Evolutionary conservation across 2,797 vertebrate genomes (phyloP).

Genomic region (Myotis vivesi): DNA sequence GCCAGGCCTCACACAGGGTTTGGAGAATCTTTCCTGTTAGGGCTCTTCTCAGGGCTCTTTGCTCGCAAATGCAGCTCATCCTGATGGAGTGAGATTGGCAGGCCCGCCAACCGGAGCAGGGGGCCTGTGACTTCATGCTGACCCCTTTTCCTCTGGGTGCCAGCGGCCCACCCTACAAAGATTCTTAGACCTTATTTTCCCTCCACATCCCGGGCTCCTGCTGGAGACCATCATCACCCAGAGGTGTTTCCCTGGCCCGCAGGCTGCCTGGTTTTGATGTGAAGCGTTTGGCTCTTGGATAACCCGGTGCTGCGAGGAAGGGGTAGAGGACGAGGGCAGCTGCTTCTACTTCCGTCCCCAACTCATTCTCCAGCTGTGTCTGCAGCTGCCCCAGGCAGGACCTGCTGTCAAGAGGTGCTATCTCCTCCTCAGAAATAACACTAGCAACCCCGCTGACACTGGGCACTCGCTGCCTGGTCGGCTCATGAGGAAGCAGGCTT

Average conservation of each 20-base stretch:
- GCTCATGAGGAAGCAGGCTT: not conserved
- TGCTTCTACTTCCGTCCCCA: not conserved
- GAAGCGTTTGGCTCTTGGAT: not conserved
- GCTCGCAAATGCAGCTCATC: not conserved
- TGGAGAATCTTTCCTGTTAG: not conserved
- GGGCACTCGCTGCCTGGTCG: rapidly evolving
- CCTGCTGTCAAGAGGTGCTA: not conserved
- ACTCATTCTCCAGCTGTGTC: not conserved
- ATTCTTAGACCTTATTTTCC: not conserved
- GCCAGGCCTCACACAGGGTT: not conserved
- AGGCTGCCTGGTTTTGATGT: not conserved
- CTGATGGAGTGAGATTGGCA: not conserved
- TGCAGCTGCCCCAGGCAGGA: not conserved
- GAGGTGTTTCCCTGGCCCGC: not conserved
- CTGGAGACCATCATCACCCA: not conserved
- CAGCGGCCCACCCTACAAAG: not conserved
- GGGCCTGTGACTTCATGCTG: not conserved
- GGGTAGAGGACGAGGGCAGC: not conserved
- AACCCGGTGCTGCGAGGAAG: not conserved
- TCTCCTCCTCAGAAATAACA: not conserved
- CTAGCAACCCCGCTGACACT: not conserved
- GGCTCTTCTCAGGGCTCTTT: not conserved
- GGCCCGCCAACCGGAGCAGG: not conserved
- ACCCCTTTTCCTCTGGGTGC: not conserved
- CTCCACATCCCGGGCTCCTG: not conserved